Conservation (phyloP, 2,113 vertebrate genomes). For the Silurus asotus region DNA sequence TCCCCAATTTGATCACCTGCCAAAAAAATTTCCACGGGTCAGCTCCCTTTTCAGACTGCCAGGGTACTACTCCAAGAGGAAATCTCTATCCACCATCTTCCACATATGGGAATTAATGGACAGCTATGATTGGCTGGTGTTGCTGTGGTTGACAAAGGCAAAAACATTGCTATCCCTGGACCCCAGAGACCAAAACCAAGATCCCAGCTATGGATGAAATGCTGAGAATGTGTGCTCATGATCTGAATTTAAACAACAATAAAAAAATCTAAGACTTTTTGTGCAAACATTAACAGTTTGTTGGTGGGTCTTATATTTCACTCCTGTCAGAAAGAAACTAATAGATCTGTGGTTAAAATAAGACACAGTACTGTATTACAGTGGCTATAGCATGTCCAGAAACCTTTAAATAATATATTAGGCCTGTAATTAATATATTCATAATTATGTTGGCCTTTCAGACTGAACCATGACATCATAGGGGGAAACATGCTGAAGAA, state of each 20-base stretch:
- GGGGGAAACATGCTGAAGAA: neutral
- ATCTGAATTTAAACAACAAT: neutral
- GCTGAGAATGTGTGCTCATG: neutral
- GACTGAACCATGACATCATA: neutral
- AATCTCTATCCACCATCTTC: neutral
- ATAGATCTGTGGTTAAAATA: neutral
- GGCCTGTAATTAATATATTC: neutral
- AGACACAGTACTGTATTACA: neutral
- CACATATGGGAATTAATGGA: neutral
- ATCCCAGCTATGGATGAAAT: neutral
- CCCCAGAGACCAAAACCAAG: neutral
- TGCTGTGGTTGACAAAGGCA: neutral
- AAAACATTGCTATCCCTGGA: neutral
- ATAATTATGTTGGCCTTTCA: neutral
- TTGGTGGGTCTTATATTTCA: neutral
- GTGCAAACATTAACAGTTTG: neutral
- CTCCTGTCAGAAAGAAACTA: neutral
- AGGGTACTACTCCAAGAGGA: neutral
- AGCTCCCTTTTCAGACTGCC: neutral
- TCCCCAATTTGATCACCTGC: neutral
- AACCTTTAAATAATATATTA: conserved; percentile 7
- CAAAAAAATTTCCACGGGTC: neutral
- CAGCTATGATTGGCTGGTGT: neutral
- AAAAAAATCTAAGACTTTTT: neutral
- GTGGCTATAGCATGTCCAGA: neutral